A percentile compares a stretch with the other conserved stretches of the same genome.
These are phyloP conservation scores for Apeltes quadracus DNA, from an alignment of 2,113 vertebrate genomes.

Conservation along the genomic window DNA sequence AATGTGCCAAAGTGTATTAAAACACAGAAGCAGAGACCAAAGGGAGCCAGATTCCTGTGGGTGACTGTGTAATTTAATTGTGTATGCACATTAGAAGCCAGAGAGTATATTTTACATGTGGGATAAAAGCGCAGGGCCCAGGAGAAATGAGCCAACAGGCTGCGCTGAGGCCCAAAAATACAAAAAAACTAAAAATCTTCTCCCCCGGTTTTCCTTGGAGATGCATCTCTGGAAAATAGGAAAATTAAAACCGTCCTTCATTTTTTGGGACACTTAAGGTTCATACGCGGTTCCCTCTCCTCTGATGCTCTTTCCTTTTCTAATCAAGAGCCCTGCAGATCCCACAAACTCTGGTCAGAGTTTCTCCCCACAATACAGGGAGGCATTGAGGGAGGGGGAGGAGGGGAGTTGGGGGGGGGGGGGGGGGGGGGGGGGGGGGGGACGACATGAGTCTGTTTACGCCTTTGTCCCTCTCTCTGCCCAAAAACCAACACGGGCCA, in stretches of 20 bases:
- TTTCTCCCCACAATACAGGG: conserved; percentile 69
- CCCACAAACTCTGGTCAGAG: conserved; percentile 57
- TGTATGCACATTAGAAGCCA: conserved; percentile 67
- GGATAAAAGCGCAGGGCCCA: conserved; percentile 49
- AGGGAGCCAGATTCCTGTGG: conserved; percentile 62
- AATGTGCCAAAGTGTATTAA: conserved; percentile 65
- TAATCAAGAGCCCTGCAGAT: conserved; percentile 61
- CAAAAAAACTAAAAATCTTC: conserved; percentile 52
- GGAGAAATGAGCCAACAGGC: conserved; percentile 47
- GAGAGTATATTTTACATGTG: conserved; percentile 67
- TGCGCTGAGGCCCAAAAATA: conserved; percentile 24
- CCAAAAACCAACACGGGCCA: conserved; percentile 32
- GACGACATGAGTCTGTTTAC: conserved; percentile 58
- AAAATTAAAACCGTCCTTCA: conserved; percentile 77
- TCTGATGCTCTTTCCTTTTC: conserved; percentile 64
- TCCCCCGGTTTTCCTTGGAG: conserved; percentile 54
- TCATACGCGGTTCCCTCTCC: conserved; percentile 66
- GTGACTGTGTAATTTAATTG: conserved; percentile 73
- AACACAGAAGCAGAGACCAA: conserved; percentile 66
- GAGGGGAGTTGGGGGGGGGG: background rate
- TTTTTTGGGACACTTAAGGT: conserved; percentile 67
- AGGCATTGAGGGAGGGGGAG: conserved; percentile 51
- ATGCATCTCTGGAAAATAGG: conserved; percentile 52
- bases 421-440: conserved; percentile 22
- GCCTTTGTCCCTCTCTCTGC: conserved; percentile 36